Conservation (phyloP, 2,113 vertebrate genomes). For the Carollia perspicillata region DNA sequence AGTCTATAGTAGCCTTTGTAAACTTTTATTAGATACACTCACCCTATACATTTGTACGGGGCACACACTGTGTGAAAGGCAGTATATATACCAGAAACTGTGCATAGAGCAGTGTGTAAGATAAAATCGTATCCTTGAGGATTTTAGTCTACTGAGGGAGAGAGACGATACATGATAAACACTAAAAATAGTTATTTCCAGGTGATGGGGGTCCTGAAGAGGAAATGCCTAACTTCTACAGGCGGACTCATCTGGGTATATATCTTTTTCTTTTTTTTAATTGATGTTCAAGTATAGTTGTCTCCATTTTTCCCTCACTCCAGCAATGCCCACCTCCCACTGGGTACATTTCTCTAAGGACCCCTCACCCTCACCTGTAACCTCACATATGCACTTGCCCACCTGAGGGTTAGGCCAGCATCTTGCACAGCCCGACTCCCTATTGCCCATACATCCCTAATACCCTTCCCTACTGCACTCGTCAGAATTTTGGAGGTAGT, state of each 20-base stretch:
- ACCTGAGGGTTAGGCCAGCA: not conserved
- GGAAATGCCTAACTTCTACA: not conserved
- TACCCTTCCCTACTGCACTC: accelerated
- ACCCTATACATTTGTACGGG: not conserved
- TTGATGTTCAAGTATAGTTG: too few relatives aligned
- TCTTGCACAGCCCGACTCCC: not conserved
- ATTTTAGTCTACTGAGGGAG: not conserved
- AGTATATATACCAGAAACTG: not conserved
- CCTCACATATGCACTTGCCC: too few relatives aligned
- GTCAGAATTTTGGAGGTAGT: not conserved
- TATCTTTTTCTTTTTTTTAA: not conserved
- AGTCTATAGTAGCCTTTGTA: not conserved
- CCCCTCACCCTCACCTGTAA: not conserved
- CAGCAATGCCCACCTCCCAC: too few relatives aligned
- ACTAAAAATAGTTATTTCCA: not conserved
- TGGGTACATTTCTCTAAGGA: not conserved
- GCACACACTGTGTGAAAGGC: not conserved
- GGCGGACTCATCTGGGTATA: not conserved
- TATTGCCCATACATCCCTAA: not conserved
- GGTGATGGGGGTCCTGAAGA: not conserved
- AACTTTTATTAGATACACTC: not conserved
- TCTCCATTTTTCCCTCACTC: too few relatives aligned
- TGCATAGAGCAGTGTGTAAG: not conserved
- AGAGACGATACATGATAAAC: not conserved
- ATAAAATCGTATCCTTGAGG: not conserved